phyloP scores from a whole-genome alignment of 2,888 invertebrate genomes.

The Metalampra italica region DNA sequence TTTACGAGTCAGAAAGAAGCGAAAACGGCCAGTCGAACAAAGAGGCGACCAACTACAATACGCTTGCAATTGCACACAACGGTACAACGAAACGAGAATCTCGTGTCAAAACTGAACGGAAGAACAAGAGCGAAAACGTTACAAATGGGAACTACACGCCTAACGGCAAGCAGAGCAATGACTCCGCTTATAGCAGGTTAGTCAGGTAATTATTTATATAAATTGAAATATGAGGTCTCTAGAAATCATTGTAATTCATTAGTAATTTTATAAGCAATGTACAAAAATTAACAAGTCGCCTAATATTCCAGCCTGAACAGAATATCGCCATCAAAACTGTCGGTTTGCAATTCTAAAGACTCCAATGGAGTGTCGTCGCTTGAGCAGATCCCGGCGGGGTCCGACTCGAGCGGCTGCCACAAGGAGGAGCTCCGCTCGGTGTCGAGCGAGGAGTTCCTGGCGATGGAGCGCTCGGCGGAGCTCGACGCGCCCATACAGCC shows the following conservation, averaged over 20 bases:
- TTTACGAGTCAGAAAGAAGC: conserved; percentile 62
- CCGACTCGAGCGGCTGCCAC: conserved; percentile 56
- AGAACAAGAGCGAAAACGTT: conserved; percentile 46
- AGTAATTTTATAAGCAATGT: background rate
- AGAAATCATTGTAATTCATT: background rate
- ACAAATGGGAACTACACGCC: conserved; percentile 61
- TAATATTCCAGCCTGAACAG: conserved; percentile 54
- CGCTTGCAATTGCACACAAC: conserved; percentile 25
- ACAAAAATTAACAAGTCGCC: background rate
- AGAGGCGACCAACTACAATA: conserved; percentile 38
- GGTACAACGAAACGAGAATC: conserved; percentile 50
- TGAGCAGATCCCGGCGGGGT: conserved; percentile 52
- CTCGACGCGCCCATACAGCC: conserved; percentile 40
- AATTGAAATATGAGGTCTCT: background rate
- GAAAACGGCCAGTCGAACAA: conserved; percentile 45
- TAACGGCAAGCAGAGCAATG: conserved; percentile 69
- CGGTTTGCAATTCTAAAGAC: conserved; percentile 62
- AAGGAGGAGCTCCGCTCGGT: conserved; percentile 60
- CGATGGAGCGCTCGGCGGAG: conserved; percentile 71
- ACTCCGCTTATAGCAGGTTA: conserved; percentile 93
- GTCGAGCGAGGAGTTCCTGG: conserved; percentile 70
- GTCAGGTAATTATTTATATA: conserved; percentile 56
- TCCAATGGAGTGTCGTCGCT: conserved; percentile 45
- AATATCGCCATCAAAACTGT: conserved; percentile 68
- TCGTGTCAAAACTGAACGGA: conserved; percentile 49